phyloP scores from a whole-genome alignment of 35 echinoderm and acorn worm species.

The Apostichopus japonicus region DNA sequence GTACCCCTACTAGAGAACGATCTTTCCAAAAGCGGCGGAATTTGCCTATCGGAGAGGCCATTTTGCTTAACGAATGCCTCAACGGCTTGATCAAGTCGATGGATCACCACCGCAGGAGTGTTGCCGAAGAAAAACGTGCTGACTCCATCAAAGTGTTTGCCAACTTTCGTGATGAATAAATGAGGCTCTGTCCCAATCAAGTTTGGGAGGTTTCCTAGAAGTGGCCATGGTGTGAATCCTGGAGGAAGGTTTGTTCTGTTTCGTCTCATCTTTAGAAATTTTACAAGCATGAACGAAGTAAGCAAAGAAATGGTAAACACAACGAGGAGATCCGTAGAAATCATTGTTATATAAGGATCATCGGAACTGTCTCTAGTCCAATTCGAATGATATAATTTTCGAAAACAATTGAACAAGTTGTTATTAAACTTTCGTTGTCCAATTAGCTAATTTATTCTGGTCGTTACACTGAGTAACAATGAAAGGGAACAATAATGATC shows the following conservation, averaged over 20 bases:
- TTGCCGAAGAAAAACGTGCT: background rate
- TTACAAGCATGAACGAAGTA: background rate
- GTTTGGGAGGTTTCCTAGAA: background rate
- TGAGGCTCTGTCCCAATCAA: conserved; percentile 10
- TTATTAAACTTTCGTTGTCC: too few species aligned
- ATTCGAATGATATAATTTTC: too few species aligned
- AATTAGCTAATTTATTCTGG: too few species aligned
- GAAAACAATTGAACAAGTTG: too few species aligned
- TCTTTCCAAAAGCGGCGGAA: conserved; percentile 17
- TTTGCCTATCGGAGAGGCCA: background rate
- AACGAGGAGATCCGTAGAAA: background rate
- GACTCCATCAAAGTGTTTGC: background rate
- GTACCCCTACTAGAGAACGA: background rate
- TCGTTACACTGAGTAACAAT: too few species aligned
- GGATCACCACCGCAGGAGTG: background rate
- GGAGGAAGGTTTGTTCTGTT: conserved; percentile 7
- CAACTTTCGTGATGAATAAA: conserved; percentile 21
- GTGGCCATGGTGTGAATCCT: background rate
- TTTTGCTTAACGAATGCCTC: conserved; percentile 22
- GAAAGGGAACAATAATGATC: too few species aligned
- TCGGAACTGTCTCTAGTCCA: background rate
- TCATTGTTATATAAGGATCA: background rate
- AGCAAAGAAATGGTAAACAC: background rate
- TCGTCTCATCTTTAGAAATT: background rate
- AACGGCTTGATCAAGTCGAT: conserved; percentile 35